phyloP scores from a whole-genome alignment of 2,888 invertebrate species.

The Hesperia comma region DNA sequence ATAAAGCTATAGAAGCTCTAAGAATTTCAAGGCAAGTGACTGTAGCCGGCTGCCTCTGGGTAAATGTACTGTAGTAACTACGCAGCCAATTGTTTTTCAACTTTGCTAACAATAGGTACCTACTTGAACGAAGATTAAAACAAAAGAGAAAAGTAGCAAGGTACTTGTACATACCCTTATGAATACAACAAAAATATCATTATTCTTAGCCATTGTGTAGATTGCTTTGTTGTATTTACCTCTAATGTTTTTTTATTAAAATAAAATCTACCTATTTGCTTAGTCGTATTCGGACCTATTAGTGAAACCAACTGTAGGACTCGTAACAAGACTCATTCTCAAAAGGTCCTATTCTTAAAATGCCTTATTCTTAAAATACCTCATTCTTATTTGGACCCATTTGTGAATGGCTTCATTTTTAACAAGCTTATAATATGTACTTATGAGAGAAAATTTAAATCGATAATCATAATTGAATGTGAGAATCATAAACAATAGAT shows the following conservation, averaged over 20 bases:
- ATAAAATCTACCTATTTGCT: too few relatives aligned
- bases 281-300: too few relatives aligned
- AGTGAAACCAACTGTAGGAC: too few relatives aligned
- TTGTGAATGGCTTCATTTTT: too few relatives aligned
- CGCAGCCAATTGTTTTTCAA: background rate
- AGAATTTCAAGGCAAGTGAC: constrained; percentile 28
- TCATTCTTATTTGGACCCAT: too few relatives aligned
- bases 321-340: too few relatives aligned
- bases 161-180: background rate
- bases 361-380: too few relatives aligned
- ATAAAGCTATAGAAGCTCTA: constrained; percentile 6
- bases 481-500: background rate
- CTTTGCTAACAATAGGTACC: background rate
- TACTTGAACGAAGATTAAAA: background rate
- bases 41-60: background rate
- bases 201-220: background rate
- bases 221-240: background rate
- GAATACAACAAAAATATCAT: constrained; percentile 1
- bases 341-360: too few relatives aligned
- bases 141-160: background rate
- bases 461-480: background rate
- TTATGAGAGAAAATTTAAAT: background rate
- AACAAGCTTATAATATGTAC: too few relatives aligned
- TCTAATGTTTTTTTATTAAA: background rate
- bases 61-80: background rate